Conservation (phyloP, 2,113 vertebrate species). For the Sarotherodon lohbergeri region DNA sequence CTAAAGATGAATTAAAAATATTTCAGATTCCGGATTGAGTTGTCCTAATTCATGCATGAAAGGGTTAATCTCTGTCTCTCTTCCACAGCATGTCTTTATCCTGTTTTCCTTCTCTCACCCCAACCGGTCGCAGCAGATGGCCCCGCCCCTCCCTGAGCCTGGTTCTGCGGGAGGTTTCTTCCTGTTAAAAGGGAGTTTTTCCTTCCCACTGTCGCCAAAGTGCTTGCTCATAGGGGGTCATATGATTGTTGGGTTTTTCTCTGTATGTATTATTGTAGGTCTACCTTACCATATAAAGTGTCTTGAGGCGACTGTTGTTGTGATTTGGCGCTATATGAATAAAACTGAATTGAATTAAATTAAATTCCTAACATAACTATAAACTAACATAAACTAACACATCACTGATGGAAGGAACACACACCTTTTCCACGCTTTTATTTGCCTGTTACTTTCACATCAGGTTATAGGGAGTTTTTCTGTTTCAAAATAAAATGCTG, state of each 20-base stretch:
- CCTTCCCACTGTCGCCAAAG: not conserved
- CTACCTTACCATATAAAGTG: not conserved
- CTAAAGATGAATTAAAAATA: not conserved
- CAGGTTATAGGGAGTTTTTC: not conserved
- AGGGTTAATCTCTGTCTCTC: not conserved
- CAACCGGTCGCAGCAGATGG: accelerated
- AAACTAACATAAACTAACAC: not conserved
- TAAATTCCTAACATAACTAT: not conserved
- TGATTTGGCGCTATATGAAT: not conserved
- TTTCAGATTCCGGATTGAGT: not conserved
- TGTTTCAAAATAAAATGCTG: not conserved
- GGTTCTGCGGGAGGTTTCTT: not conserved
- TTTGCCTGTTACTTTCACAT: not conserved
- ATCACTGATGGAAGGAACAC: not conserved
- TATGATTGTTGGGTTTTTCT: not conserved
- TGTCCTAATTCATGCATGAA: not conserved
- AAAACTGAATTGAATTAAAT: not conserved
- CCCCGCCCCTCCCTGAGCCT: not conserved
- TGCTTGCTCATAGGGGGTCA: not conserved
- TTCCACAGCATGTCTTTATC: too few species aligned
- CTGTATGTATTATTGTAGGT: not conserved
- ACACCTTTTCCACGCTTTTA: not conserved
- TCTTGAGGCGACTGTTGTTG: not conserved
- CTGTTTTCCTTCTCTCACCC: not conserved
- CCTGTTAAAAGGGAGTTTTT: not conserved